Base-by-base conservation (phyloP, 2,888 invertebrate species). In the Tetheella fluctuosa region DNA sequence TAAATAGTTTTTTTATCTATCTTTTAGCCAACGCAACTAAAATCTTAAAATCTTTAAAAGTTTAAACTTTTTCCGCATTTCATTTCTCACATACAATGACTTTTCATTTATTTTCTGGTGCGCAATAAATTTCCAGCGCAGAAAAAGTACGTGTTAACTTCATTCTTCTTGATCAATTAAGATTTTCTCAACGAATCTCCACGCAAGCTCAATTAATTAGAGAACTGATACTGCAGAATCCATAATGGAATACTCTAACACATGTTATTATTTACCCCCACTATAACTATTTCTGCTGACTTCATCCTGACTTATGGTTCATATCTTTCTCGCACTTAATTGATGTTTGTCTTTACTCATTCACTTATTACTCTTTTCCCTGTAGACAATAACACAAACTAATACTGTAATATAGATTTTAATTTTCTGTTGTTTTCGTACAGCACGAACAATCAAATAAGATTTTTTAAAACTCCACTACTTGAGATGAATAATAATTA, bases 151-250 rank as follows among this genome's bases (percentile, higher is more conserved):
- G 20, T 20, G 48, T 20, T 34, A 34, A 34, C 34, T 37, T 55
- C 34, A 55, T 55, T 25, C 34, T 34, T 34, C 55, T 34, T 34
- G 37, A 37, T 37, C 55, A 55, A 55, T 55, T 55, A 55, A 55
- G 55, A 55, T 55, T 55, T 55, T 55, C 55, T 23, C 55, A 37
- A 34, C 55, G 34, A 55, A 55, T 55, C 55, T 34, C 20, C 55
- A 34, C 55, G 30, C 34, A 37, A 55, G 23, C 55, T 37, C 37
- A 37, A 55, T 55, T 55, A 55, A 55, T 34, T 55, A 55, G 37
- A 55, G 55, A 34, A 55, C 55, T 55, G 55, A 55, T 55, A 55
- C 34, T 55, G 55, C 55, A 55, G 34, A 55, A 55, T 37, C 20
- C 37, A 34, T 55, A 55, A 55, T 55, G 55, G 55, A 55, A 55